Percentiles rank a stretch among this genome's conserved stretches.
Evolutionary conservation across 2,888 invertebrate genomes (phyloP).

Genomic region (Eristalis tenax): DNA sequence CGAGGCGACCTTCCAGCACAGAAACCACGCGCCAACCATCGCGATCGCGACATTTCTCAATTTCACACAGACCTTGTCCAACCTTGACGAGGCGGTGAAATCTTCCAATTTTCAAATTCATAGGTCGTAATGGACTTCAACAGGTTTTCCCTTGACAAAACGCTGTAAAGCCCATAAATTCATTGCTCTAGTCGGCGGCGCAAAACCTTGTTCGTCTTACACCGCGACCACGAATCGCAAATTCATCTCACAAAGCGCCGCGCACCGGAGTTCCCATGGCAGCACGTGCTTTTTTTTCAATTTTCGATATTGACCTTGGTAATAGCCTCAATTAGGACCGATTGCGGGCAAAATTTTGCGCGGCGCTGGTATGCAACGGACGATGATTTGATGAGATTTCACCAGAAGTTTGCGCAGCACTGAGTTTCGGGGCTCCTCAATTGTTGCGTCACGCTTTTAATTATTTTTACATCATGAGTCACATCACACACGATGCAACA

Average conservation of each 20-base stretch:
- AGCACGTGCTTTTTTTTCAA: background rate
- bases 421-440: background rate
- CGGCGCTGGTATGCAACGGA: background rate
- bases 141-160: background rate
- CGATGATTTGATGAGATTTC: background rate
- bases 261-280: background rate
- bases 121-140: background rate
- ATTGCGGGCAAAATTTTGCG: background rate
- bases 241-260: conserved; percentile 1
- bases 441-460: conserved; percentile 43
- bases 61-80: background rate
- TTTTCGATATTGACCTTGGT: background rate
- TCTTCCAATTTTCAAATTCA: background rate
- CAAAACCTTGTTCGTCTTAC: background rate
- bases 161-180: background rate
- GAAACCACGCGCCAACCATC: too few species aligned
- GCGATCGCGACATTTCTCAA: background rate
- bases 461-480: conserved; percentile 32
- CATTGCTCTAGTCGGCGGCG: background rate
- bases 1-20: too few species aligned
- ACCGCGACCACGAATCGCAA: background rate
- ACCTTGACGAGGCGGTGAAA: background rate
- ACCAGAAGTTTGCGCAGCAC: background rate
- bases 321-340: background rate
- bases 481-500: conserved; percentile 10